Evolutionary conservation across 1,140 invertebrate genomes (phyloP).

Genomic region (Bombus waltoni): DNA sequence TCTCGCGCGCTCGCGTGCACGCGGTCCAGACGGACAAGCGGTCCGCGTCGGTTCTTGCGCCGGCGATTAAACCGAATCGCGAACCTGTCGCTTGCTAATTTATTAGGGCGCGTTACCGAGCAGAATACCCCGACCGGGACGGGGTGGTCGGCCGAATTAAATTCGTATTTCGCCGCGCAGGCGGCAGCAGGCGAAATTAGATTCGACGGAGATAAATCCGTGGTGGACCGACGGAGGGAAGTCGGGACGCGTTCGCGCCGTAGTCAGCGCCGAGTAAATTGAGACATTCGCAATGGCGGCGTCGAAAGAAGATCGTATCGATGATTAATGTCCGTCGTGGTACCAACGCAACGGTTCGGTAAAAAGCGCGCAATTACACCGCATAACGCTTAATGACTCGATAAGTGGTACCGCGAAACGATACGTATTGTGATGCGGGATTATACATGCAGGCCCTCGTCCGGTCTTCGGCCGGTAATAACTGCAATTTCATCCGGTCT

Average conservation of each 20-base stretch:
- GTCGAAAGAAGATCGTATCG: conserved; percentile 52
- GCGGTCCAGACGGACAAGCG: conserved; percentile 2
- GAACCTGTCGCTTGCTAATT: conserved; percentile 66
- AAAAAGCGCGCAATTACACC: conserved; percentile 46
- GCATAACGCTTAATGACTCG: conserved; percentile 46
- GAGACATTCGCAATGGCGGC: conserved; percentile 44
- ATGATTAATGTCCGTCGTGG: conserved; percentile 40
- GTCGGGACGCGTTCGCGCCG: background rate
- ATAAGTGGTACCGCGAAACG: conserved; percentile 39
- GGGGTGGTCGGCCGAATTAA: conserved; percentile 32
- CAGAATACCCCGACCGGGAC: background rate
- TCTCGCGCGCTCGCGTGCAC: background rate
- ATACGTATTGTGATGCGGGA: conserved; percentile 31
- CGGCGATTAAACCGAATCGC: conserved; percentile 69
- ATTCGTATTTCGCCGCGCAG: conserved; percentile 27
- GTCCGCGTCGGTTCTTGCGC: conserved; percentile 64
- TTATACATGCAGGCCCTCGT: conserved; percentile 23
- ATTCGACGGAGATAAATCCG: conserved; percentile 42
- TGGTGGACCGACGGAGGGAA: background rate
- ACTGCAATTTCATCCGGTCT: conserved; percentile 51
- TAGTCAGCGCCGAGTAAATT: conserved; percentile 14
- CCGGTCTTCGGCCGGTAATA: conserved; percentile 23
- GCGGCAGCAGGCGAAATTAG: conserved; percentile 22
- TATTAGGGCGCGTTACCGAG: conserved; percentile 61
- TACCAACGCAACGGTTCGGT: background rate